These are phyloP conservation scores for Drosophila melanica DNA, from an alignment of 1,140 invertebrate species.

Conservation along the genomic window DNA sequence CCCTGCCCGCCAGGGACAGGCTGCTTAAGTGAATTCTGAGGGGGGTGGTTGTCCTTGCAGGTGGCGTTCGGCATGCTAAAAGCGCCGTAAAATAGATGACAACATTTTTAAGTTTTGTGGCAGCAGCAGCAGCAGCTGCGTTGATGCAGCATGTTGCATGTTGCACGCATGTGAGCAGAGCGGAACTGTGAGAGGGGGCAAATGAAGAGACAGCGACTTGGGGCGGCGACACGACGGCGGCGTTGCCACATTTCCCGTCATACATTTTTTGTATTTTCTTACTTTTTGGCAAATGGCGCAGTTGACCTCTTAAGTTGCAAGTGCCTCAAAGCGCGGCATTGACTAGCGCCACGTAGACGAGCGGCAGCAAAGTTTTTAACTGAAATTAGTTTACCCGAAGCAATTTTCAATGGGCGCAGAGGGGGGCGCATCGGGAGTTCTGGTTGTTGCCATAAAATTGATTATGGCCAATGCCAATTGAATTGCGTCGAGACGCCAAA, in stretches of 20 bases:
- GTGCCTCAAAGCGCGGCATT: slow-evolving; percentile 24
- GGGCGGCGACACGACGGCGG: slow-evolving; percentile 45
- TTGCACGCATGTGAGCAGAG: background rate
- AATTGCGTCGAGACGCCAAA: slow-evolving; percentile 18
- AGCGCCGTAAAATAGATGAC: slow-evolving; percentile 53
- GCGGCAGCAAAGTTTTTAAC: slow-evolving; percentile 15
- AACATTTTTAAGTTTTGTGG: slow-evolving; percentile 16
- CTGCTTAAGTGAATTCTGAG: too few species aligned
- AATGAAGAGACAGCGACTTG: background rate
- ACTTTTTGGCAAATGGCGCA: slow-evolving; percentile 61
- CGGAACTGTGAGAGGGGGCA: too few species aligned
- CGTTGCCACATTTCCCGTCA: background rate
- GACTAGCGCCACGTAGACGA: slow-evolving; percentile 25
- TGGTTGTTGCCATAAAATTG: background rate
- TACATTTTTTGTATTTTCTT: background rate
- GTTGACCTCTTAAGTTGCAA: slow-evolving; percentile 41
- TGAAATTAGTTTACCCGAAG: slow-evolving; percentile 54
- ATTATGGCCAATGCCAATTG: slow-evolving; percentile 34
- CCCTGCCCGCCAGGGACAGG: background rate
- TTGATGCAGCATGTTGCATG: slow-evolving; percentile 20
- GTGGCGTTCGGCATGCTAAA: slow-evolving; percentile 50
- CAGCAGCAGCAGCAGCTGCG: background rate
- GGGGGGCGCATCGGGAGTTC: background rate
- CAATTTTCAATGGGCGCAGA: background rate
- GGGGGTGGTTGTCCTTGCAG: slow-evolving; percentile 19